Evolutionary conservation across 2,113 vertebrate species (phyloP).

Genomic region (Eidolon helvum): DNA sequence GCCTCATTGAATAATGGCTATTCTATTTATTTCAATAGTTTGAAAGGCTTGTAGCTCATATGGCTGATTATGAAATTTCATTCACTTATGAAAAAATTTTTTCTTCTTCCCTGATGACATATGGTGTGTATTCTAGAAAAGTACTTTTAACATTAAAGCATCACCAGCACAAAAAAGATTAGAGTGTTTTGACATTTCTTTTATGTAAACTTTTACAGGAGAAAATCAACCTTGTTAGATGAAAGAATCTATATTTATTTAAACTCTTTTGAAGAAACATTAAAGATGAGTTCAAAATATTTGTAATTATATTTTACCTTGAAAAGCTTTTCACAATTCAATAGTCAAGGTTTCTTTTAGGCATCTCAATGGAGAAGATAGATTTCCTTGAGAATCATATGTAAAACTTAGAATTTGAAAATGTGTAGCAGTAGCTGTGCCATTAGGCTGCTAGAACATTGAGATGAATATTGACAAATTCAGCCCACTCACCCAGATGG

Average conservation of each 20-base stretch:
- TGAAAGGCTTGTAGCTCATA: constrained; percentile 11
- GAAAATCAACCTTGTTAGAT: constrained; percentile 73
- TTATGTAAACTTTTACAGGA: constrained; percentile 72
- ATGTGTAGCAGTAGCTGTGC: neutral
- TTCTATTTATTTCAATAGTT: constrained; percentile 41
- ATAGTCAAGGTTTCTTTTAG: constrained; percentile 12
- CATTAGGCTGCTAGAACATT: neutral
- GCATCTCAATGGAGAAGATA: neutral
- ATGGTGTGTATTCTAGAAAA: constrained; percentile 59
- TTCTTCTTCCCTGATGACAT: constrained; percentile 30
- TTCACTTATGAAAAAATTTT: constrained; percentile 42
- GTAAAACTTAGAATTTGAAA: neutral
- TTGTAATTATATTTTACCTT: constrained; percentile 75
- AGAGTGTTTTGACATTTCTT: constrained; percentile 74
- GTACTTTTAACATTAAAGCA: constrained; percentile 74
- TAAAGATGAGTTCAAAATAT: constrained; percentile 71
- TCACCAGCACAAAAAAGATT: constrained; percentile 60
- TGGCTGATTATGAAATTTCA: constrained; percentile 49
- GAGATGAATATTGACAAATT: neutral
- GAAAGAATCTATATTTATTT: constrained; percentile 73
- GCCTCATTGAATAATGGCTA: neutral
- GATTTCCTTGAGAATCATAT: neutral
- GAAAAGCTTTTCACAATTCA: constrained; percentile 57
- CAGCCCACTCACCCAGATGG: neutral
- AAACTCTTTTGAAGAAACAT: constrained; percentile 70